Conservation (phyloP, 2,113 vertebrate genomes). For the Phoenicopterus ruber region DNA sequence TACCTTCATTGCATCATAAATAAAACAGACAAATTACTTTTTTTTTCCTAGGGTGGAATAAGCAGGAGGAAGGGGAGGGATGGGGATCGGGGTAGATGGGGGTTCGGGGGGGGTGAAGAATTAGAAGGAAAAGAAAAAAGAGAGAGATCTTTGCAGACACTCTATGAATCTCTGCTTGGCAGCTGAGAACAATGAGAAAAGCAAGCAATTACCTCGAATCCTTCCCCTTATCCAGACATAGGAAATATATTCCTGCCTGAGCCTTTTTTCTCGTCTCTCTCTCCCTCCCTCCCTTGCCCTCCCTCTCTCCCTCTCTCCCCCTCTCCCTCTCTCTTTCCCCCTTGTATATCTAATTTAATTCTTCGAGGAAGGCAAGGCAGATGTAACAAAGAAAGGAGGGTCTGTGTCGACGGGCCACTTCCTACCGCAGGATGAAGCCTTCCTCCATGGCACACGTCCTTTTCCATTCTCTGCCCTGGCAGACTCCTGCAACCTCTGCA, state of each 20-base stretch:
- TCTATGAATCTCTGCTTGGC: constrained; percentile 83
- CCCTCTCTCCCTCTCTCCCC: constrained; percentile 30
- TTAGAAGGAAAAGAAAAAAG: constrained; percentile 69
- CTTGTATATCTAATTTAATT: constrained; percentile 93
- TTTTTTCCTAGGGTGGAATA: constrained; percentile 74
- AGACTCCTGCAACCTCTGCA: constrained; percentile 40
- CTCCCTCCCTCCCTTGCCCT: constrained; percentile 53
- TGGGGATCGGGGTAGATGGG: constrained; percentile 33
- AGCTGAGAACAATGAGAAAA: constrained; percentile 83
- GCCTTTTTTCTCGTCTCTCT: constrained; percentile 59
- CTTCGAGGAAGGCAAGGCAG: constrained; percentile 87
- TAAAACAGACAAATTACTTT: constrained; percentile 96
- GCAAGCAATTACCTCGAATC: constrained; percentile 93
- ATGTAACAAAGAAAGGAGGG: constrained; percentile 87
- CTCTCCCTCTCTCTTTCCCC: constrained; percentile 32
- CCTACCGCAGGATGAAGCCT: constrained; percentile 66
- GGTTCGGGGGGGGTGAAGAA: constrained; percentile 59
- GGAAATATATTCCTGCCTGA: constrained; percentile 91
- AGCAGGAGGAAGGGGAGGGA: constrained; percentile 71
- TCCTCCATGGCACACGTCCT: constrained; percentile 6
- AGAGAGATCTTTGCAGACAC: constrained; percentile 75
- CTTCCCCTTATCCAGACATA: constrained; percentile 86
- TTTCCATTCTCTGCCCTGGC: constrained; percentile 11
- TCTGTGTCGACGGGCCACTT: constrained; percentile 83
- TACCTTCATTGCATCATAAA: constrained; percentile 99